Base-by-base conservation (phyloP, 2,797 vertebrate genomes). In the Semotilus atromaculatus region DNA sequence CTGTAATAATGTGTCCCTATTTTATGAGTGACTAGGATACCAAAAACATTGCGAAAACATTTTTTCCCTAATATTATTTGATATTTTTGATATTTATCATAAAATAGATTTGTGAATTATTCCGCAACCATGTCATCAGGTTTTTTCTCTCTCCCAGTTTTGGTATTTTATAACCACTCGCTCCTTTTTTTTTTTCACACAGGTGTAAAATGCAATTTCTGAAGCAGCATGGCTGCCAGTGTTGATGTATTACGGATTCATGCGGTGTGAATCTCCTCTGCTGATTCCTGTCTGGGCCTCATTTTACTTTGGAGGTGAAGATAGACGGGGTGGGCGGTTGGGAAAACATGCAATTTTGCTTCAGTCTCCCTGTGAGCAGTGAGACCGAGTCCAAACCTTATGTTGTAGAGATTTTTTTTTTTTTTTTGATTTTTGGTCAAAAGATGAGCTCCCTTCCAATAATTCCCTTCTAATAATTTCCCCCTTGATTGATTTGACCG, bases 231-330 rank as follows among this genome's bases (percentile, higher is more conserved):
- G 86, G 86, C 88, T 83, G 84, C 85, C 87, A 67, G 86, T 90
- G 88, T 89, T 90, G 89, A 90, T 90, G 89, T 89, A 90, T 90
- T 90, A 86, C 87, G 82, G 89, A 89, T 90, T 90, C 89, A 90
- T 90, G 89, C 72, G 80, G 87, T 90, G 89, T 88, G 88, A 88
- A 90, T 90, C 88, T 80, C 78, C 85, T 90, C 81, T 82, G 70
- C 87, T 88, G 83, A 87, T 86, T 89, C 84, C 84, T 87, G 87
- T 85, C 87, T 85, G 88, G 89, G 87, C 87, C 87, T 90, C 87
- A 90, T 90, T 89, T 90, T n/a, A 87, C 85, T 90, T 90, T 87
- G 70, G 89, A 72, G 80, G 86, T 77, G 86, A 70, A 70, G 45
- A 89, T 43, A 43, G 82, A 70, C 11, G 13, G 81, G 62, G 48